A percentile compares a stretch with the other conserved stretches of the same genome.
Evolutionary conservation across 2,797 vertebrate genomes (phyloP).

Genomic region (Brachyalestes nurse): DNA sequence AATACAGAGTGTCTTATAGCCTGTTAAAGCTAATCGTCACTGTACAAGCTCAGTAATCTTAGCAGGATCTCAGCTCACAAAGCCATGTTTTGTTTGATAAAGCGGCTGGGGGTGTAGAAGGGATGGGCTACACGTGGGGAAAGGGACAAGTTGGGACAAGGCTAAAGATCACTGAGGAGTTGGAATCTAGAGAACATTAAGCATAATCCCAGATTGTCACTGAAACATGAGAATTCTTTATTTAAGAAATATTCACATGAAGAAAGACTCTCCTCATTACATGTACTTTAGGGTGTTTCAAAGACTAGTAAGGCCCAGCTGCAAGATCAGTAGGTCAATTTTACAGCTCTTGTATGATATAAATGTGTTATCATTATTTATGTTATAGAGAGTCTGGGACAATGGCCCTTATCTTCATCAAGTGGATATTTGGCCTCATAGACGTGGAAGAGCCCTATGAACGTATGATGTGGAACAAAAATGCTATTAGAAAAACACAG

Average conservation of each 20-base stretch:
- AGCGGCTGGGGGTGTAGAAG: conserved; percentile 39
- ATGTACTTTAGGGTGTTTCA: not conserved
- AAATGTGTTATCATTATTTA: not conserved
- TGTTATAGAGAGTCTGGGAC: not conserved
- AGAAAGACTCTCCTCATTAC: not conserved
- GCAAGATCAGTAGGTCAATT: not conserved
- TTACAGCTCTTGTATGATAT: not conserved
- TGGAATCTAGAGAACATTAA: conserved; percentile 33
- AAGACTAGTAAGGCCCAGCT: not conserved
- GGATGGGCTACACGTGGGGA: conserved; percentile 33
- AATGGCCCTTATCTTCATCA: conserved; percentile 8
- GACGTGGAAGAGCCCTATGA: conserved; percentile 28
- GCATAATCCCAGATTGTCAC: not conserved
- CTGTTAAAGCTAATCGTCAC: conserved; percentile 14
- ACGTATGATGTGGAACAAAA: not conserved
- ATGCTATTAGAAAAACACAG: not conserved
- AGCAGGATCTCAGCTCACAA: conserved; percentile 38
- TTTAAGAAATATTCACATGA: not conserved
- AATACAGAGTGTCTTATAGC: not conserved
- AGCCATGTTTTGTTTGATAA: conserved; percentile 50
- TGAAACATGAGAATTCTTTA: not conserved
- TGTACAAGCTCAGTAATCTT: conserved; percentile 33
- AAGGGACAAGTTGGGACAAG: conserved; percentile 53
- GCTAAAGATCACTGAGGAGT: conserved; percentile 34
- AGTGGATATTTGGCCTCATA: not conserved